These are phyloP conservation scores for Ephialtes manifestator DNA, from an alignment of 2,888 invertebrate genomes.

Conservation along the genomic window DNA sequence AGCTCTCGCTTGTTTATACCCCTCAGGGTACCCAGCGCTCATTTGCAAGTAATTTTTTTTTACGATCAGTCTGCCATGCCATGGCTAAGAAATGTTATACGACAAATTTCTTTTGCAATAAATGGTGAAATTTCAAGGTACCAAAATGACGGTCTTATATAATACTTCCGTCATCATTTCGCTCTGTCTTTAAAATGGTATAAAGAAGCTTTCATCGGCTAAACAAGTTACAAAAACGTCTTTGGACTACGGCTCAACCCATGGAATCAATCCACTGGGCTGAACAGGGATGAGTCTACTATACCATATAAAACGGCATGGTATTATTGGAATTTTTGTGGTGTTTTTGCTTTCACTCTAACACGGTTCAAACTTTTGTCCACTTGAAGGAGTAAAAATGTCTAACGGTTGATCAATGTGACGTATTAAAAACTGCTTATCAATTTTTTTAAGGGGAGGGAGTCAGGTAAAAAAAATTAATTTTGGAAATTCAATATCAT, in stretches of 20 bases:
- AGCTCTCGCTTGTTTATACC: background rate
- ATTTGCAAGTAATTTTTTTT: slow-evolving; percentile 23
- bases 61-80: background rate
- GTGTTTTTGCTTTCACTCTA: too few relatives aligned
- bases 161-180: background rate
- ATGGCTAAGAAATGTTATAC: background rate
- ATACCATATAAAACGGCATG: too few relatives aligned
- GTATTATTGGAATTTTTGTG: too few relatives aligned
- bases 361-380: too few relatives aligned
- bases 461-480: too few relatives aligned
- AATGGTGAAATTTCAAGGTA: background rate
- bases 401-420: too few relatives aligned
- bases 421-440: too few relatives aligned
- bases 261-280: too few relatives aligned
- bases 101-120: background rate
- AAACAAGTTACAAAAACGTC: background rate
- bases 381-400: too few relatives aligned
- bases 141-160: background rate
- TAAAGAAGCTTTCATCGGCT: background rate
- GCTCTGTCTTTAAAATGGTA: background rate
- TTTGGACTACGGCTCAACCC: background rate
- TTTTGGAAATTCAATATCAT: too few relatives aligned
- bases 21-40: background rate
- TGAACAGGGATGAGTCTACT: too few relatives aligned
- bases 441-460: too few relatives aligned